phyloP scores from a whole-genome alignment of 2,888 invertebrate genomes.

The Pinctada fucata region DNA sequence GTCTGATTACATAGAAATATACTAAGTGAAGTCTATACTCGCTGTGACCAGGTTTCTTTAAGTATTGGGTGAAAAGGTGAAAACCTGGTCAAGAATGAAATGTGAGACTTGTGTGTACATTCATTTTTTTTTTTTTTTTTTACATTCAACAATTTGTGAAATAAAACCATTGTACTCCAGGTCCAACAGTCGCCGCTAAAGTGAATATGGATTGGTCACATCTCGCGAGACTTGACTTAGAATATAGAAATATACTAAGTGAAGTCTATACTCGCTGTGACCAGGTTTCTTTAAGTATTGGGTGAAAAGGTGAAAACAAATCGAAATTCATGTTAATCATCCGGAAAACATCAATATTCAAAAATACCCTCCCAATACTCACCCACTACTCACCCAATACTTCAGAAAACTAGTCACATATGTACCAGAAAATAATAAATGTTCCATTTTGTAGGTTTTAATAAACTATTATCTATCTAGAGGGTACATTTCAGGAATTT shows the following conservation, averaged over 20 bases:
- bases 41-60: background rate
- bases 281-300: background rate
- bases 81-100: no score
- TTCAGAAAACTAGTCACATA: no score
- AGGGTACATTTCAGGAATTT: no score
- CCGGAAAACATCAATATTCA: background rate
- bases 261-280: background rate
- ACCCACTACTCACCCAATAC: background rate
- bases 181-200: no score
- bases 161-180: no score
- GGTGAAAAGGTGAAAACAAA: background rate
- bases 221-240: slow-evolving; percentile 2
- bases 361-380: background rate
- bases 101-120: no score
- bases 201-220: background rate
- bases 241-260: background rate
- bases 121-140: no score
- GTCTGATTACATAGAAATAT: background rate
- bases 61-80: slow-evolving; percentile 2
- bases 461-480: no score
- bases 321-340: background rate
- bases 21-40: background rate
- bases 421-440: no score
- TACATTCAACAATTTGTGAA: no score
- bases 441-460: no score